phyloP scores from a whole-genome alignment of 2,797 vertebrate genomes.

The Nyctibius grandis region DNA sequence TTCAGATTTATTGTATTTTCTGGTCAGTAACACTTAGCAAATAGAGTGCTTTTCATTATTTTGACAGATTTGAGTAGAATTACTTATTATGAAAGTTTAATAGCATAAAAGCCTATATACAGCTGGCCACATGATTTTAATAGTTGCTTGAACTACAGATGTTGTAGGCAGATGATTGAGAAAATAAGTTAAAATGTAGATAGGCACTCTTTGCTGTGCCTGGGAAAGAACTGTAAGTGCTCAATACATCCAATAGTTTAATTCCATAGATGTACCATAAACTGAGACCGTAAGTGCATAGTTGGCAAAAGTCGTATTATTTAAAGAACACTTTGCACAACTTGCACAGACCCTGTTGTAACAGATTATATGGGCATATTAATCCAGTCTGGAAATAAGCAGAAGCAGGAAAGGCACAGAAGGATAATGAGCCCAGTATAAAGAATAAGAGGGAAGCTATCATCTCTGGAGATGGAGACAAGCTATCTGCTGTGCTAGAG shows the following conservation, averaged over 20 bases:
- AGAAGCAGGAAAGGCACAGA: neutral
- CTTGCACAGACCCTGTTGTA: neutral
- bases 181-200: neutral
- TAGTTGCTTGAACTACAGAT: neutral
- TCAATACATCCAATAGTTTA: neutral
- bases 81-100: neutral
- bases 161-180: neutral
- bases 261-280: neutral
- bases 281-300: neutral
- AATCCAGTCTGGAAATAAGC: neutral
- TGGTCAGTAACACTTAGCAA: neutral
- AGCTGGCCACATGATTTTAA: neutral
- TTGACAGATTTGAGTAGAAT: neutral
- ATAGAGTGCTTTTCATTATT: neutral
- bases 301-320: neutral
- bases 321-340: neutral
- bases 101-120: neutral
- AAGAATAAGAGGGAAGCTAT: neutral
- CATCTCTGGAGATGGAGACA: neutral
- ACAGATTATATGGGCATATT: accelerated
- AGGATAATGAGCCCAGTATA: neutral
- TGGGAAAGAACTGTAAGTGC: neutral
- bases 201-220: neutral
- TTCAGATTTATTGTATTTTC: neutral
- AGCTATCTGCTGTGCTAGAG: neutral